phyloP scores from a whole-genome alignment of 2,797 vertebrate genomes.

The Xerus rutilus region DNA sequence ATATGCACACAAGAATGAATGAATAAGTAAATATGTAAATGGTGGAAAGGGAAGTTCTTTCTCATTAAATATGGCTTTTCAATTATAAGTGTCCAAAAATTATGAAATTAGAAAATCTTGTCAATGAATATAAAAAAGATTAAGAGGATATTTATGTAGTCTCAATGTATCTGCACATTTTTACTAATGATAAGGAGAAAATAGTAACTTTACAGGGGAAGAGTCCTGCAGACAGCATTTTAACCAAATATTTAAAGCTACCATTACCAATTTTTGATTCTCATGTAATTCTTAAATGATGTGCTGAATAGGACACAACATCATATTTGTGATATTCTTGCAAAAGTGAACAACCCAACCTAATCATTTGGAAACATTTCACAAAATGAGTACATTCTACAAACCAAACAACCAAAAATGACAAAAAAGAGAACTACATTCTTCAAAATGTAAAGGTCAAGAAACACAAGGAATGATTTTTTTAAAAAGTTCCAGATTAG shows the following conservation, averaged over 20 bases:
- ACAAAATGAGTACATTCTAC: background rate
- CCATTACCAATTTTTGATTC: background rate
- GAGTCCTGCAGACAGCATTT: background rate
- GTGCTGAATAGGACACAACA: background rate
- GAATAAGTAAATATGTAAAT: background rate
- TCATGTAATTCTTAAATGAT: background rate
- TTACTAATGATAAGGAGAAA: background rate
- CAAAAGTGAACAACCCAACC: background rate
- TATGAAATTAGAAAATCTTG: background rate
- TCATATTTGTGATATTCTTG: background rate
- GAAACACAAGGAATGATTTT: background rate
- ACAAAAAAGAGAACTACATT: background rate
- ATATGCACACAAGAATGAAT: background rate
- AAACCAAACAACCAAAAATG: background rate
- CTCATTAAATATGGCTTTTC: background rate
- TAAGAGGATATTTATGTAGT: background rate
- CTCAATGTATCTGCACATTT: background rate
- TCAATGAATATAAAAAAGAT: background rate
- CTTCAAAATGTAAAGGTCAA: constrained; percentile 36
- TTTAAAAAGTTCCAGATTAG: background rate
- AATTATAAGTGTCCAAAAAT: background rate
- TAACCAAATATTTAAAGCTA: background rate
- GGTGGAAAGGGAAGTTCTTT: background rate
- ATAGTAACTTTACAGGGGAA: background rate
- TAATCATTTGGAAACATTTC: background rate